A percentile compares a stretch with the other conserved stretches of the same genome.
phyloP scores from a whole-genome alignment of 2,113 vertebrate species.

The Charadrius vociferus region DNA sequence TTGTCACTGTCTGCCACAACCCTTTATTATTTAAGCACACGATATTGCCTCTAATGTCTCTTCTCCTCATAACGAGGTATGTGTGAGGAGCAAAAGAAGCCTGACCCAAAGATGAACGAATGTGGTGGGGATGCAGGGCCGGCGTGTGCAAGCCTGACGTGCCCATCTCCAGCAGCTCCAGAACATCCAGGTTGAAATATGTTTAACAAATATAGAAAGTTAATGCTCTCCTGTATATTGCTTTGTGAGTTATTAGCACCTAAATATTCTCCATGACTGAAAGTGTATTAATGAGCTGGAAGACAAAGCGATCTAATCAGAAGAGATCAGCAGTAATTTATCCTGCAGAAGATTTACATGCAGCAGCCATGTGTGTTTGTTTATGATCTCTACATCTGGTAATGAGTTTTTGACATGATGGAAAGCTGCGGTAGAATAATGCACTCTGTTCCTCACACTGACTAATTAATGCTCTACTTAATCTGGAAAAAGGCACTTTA shows the following conservation, averaged over 20 bases:
- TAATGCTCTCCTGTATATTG: background rate
- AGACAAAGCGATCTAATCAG: conserved; percentile 25
- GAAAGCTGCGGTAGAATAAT: conserved; percentile 31
- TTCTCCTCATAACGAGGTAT: background rate
- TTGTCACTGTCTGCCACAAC: background rate
- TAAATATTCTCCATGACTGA: background rate
- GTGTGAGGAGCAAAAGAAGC: background rate
- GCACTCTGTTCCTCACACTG: background rate
- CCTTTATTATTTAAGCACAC: background rate
- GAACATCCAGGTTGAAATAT: background rate
- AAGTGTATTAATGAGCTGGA: conserved; percentile 36
- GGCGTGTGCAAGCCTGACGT: fast-evolving
- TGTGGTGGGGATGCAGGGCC: fast-evolving
- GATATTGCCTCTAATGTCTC: background rate
- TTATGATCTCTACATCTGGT: conserved; percentile 54
- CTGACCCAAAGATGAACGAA: background rate
- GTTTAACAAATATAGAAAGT: background rate
- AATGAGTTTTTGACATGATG: conserved; percentile 19
- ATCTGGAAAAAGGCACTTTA: conserved; percentile 10
- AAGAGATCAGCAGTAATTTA: conserved; percentile 27
- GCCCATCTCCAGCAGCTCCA: background rate
- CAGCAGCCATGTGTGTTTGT: conserved; percentile 53
- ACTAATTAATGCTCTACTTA: conserved; percentile 50
- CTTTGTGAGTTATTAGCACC: conserved; percentile 6
- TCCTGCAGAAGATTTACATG: conserved; percentile 27